These are phyloP conservation scores for Odontamblyopus lacepedii DNA, from an alignment of 2,797 vertebrate genomes.

Conservation along the genomic window DNA sequence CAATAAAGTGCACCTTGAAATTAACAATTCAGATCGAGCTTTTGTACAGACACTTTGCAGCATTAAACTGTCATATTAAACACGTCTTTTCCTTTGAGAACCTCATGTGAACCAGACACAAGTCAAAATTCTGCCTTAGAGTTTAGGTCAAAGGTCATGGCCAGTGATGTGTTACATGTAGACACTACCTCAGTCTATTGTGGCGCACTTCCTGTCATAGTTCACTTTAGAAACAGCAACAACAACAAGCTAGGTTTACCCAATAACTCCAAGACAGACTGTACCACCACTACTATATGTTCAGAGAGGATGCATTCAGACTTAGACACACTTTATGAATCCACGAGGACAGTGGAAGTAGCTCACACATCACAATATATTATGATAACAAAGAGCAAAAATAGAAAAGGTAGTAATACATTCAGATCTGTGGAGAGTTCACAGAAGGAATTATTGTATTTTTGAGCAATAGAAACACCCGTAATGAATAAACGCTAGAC, in stretches of 20 bases:
- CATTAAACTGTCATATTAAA: slow-evolving; percentile 6
- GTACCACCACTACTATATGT: no score
- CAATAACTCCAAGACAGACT: background rate
- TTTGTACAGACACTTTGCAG: background rate
- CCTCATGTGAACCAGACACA: background rate
- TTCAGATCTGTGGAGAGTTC: no score
- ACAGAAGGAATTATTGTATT: no score
- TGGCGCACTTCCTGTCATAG: slow-evolving; percentile 10
- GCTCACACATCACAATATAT: no score
- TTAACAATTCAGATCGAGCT: background rate
- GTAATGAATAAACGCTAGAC: no score
- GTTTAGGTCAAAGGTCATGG: slow-evolving; percentile 15
- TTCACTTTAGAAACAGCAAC: background rate
- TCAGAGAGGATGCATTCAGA: no score
- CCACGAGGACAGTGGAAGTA: no score
- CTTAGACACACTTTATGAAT: no score
- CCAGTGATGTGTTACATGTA: slow-evolving; percentile 1
- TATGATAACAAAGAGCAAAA: no score
- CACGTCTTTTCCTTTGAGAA: background rate
- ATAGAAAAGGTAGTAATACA: no score
- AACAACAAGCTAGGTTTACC: background rate
- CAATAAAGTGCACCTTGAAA: no score
- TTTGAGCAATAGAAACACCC: no score
- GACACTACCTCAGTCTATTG: slow-evolving; percentile 5
- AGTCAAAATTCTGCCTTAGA: background rate